phyloP scores from a whole-genome alignment of 2,888 invertebrate species.

The Meliscaeva auricollis region DNA sequence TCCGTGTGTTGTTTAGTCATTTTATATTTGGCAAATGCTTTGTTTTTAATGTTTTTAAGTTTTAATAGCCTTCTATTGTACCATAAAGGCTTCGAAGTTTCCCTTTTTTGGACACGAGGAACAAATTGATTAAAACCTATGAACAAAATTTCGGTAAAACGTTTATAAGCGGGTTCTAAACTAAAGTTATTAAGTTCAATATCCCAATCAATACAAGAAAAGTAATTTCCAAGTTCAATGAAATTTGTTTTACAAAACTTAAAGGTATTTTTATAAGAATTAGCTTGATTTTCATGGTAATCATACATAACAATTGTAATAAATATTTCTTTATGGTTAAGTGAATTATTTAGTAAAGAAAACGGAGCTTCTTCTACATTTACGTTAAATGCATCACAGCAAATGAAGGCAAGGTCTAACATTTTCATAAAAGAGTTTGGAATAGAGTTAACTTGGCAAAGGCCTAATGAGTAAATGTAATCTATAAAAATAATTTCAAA shows the following conservation, averaged over 20 bases:
- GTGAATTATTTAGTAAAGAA: not conserved
- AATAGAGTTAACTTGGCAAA: not conserved
- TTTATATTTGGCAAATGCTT: not conserved
- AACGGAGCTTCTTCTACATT: not conserved
- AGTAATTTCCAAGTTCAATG: not conserved
- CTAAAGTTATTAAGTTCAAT: not conserved
- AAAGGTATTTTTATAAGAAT: not conserved
- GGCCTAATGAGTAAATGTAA: not conserved
- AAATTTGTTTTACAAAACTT: not conserved
- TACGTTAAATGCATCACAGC: not conserved
- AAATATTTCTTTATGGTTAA: not conserved
- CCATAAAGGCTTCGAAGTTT: not conserved
- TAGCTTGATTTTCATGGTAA: not conserved
- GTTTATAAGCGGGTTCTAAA: not conserved
- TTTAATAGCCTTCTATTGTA: not conserved
- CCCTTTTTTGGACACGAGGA: not conserved
- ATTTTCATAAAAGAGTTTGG: not conserved
- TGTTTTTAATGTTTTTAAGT: not conserved
- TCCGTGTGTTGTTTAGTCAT: not conserved
- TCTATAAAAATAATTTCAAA: slow-evolving; percentile 2
- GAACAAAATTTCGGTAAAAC: not conserved
- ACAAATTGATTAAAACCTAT: not conserved
- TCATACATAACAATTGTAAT: not conserved
- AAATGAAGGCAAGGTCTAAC: not conserved
- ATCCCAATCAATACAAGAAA: not conserved